phyloP scores from a whole-genome alignment of 2,888 invertebrate species.

The Lamellibrachia satsuma region DNA sequence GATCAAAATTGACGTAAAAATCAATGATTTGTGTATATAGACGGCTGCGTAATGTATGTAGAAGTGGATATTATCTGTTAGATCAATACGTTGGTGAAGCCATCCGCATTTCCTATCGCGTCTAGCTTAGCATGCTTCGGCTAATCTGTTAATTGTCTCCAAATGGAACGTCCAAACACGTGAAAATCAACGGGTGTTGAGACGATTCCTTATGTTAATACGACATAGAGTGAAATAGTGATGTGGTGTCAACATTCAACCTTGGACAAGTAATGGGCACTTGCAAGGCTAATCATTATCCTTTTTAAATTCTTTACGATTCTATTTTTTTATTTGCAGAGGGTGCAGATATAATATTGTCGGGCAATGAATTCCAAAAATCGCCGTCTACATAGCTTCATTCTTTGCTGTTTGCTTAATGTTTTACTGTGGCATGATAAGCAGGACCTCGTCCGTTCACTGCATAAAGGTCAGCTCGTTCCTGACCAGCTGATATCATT shows the following conservation, averaged over 20 bases:
- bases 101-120: neutral
- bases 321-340: no score
- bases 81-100: neutral
- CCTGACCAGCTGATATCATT: neutral
- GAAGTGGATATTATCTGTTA: neutral
- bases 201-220: neutral
- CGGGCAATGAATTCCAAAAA: no score
- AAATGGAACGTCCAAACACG: constrained; percentile 3
- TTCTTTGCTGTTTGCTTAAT: no score
- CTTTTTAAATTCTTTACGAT: no score
- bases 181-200: neutral
- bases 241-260: neutral
- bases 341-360: no score
- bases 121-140: neutral
- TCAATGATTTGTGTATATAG: neutral
- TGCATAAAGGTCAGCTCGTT: neutral
- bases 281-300: no score
- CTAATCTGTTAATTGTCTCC: neutral
- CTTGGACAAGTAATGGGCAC: neutral
- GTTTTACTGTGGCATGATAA: no score
- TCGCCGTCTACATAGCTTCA: no score
- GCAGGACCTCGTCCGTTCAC: neutral
- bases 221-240: neutral
- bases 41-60: neutral
- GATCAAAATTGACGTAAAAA: neutral